Conservation (phyloP, 2,888 invertebrate species). For the Drosophila mimetica region DNA sequence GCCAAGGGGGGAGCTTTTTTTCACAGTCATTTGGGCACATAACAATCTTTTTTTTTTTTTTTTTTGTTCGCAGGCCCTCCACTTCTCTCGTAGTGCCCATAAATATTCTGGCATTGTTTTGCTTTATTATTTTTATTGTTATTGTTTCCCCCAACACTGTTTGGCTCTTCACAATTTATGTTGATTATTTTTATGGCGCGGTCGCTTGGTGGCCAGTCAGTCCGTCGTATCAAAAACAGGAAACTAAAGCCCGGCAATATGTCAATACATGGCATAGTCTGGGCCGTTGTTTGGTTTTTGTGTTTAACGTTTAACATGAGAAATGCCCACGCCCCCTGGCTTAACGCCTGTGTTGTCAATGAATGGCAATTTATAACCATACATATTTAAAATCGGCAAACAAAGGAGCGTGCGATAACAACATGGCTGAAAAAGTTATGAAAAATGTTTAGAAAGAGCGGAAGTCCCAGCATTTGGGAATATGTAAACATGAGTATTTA, state of each 20-base stretch:
- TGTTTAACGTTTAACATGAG: constrained; percentile 72
- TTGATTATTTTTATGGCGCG: constrained; percentile 79
- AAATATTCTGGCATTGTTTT: constrained; percentile 77
- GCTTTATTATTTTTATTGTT: constrained; percentile 79
- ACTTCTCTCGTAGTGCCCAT: constrained; percentile 54
- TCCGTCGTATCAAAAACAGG: constrained; percentile 62
- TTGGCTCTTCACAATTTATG: constrained; percentile 65
- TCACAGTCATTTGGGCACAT: constrained; percentile 69
- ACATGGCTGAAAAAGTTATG: constrained; percentile 22
- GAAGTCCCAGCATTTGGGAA: neutral
- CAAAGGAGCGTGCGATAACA: constrained; percentile 11
- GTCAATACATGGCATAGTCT: constrained; percentile 55
- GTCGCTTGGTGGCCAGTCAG: constrained; percentile 73
- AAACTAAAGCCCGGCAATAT: constrained; percentile 71
- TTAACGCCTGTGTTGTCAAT: constrained; percentile 57
- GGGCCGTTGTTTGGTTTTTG: constrained; percentile 38
- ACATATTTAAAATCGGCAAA: constrained; percentile 25
- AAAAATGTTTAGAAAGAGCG: constrained; percentile 21
- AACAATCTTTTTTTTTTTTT: constrained; percentile 52
- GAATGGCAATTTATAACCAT: constrained; percentile 63
- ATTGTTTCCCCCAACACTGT: constrained; percentile 56
- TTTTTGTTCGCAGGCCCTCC: constrained; percentile 7
- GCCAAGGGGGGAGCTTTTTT: constrained; percentile 36
- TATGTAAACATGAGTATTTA: neutral
- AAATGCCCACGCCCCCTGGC: constrained; percentile 67